Percentiles rank a stretch among this genome's conserved stretches.
Evolutionary conservation across 2,888 invertebrate genomes (phyloP).

Genomic region (Aphrophora alni): DNA sequence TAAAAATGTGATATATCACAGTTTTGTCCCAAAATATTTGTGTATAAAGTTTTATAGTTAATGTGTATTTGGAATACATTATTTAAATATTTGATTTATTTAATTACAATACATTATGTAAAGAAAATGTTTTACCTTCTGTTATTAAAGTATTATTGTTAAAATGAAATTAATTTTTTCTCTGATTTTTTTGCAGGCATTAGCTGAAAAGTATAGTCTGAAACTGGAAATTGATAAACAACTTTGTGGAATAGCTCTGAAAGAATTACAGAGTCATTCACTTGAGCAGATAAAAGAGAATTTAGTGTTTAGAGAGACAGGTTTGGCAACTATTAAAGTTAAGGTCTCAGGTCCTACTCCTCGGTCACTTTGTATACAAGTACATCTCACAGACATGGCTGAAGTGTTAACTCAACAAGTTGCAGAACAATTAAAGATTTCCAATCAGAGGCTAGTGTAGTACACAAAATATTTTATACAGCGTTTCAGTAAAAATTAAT

Average conservation of each 20-base stretch:
- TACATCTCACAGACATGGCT: neutral
- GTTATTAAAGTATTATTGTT: no score
- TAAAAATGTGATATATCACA: no score
- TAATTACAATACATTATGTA: no score
- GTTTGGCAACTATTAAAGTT: slow-evolving; percentile 74
- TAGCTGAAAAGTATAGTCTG: slow-evolving; percentile 66
- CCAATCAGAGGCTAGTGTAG: slow-evolving; percentile 23
- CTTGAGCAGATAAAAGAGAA: slow-evolving; percentile 74
- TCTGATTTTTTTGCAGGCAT: slow-evolving; percentile 62
- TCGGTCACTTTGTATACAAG: slow-evolving; percentile 13
- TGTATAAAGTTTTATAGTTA: no score
- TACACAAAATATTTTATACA: no score
- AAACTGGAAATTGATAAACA: slow-evolving; percentile 62
- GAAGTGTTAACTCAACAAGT: slow-evolving; percentile 9
- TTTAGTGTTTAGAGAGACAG: slow-evolving; percentile 71
- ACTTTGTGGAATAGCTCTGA: slow-evolving; percentile 63
- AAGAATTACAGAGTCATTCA: slow-evolving; percentile 71
- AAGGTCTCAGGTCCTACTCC: slow-evolving; percentile 60
- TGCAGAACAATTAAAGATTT: slow-evolving; percentile 8
- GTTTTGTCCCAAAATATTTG: no score
- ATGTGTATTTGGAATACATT: no score
- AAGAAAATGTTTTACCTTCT: no score
- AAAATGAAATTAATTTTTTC: no score
- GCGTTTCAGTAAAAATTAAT: no score
- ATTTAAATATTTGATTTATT: no score